Evolutionary conservation across 1,140 invertebrate genomes (phyloP).

Genomic region (Heliothis subflexa): DNA sequence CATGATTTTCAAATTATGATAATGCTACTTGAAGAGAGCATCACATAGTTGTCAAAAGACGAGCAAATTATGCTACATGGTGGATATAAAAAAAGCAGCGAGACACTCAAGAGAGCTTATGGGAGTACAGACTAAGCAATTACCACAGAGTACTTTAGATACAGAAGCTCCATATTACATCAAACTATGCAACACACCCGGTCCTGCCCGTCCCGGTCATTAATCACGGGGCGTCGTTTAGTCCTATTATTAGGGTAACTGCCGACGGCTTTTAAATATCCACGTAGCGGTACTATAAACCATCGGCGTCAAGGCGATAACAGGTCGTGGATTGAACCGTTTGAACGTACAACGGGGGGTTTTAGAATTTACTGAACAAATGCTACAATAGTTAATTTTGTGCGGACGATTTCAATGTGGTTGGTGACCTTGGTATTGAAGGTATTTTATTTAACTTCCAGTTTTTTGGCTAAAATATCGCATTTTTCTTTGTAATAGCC

Average conservation of each 20-base stretch:
- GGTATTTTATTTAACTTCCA: not conserved
- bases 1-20: no score
- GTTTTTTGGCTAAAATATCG: not conserved
- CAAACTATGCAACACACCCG: conserved; percentile 29
- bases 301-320: conserved; percentile 44
- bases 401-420: not conserved
- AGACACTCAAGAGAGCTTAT: no score
- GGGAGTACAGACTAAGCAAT: conserved; percentile 15
- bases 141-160: conserved; percentile 34
- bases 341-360: not conserved
- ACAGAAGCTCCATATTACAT: conserved; percentile 5
- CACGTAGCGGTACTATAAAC: conserved; percentile 33
- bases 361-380: conserved; percentile 26
- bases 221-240: conserved; percentile 63
- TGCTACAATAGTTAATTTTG: conserved; percentile 15
- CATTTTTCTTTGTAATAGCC: no score
- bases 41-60: no score
- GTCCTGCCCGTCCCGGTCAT: conserved; percentile 49
- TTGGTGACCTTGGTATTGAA: not conserved
- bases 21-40: no score
- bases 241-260: conserved; percentile 60
- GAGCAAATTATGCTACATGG: no score
- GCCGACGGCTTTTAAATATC: conserved; percentile 58
- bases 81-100: no score
- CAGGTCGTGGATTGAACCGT: conserved; percentile 37